phyloP scores from a whole-genome alignment of 1,140 invertebrate genomes.

The Drosophila subobscura region DNA sequence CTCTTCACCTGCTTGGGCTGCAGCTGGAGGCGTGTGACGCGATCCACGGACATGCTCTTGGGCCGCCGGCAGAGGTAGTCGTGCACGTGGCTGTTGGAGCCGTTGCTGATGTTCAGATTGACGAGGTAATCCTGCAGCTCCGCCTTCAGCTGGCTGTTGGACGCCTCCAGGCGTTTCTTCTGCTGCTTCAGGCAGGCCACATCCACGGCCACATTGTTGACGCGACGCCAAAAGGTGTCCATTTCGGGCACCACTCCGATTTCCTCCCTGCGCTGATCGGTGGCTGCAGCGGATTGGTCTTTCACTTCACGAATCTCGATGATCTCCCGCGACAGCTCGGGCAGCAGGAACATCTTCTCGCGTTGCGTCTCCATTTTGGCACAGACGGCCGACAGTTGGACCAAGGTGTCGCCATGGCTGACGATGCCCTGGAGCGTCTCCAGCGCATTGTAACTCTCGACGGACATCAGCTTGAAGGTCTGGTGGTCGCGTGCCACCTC shows the following conservation, averaged over 20 bases:
- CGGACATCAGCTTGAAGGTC: constrained; percentile 67
- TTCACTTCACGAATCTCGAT: constrained; percentile 59
- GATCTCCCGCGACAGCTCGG: constrained; percentile 57
- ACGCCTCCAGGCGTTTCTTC: constrained; percentile 61
- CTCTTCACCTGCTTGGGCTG: constrained; percentile 65
- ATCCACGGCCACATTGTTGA: constrained; percentile 77
- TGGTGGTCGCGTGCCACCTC: constrained; percentile 49
- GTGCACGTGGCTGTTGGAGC: constrained; percentile 71
- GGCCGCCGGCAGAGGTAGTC: constrained; percentile 72
- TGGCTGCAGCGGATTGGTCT: constrained; percentile 7
- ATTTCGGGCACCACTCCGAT: constrained; percentile 60
- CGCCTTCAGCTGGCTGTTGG: constrained; percentile 65
- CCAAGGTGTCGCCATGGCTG: constrained; percentile 85
- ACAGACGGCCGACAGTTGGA: constrained; percentile 85
- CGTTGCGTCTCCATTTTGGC: constrained; percentile 85
- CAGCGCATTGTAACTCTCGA: constrained; percentile 65
- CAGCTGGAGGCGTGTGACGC: constrained; percentile 57
- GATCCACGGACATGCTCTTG: constrained; percentile 81
- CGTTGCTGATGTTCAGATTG: constrained; percentile 73
- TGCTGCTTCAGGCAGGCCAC: constrained; percentile 73
- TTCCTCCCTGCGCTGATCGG: constrained; percentile 48
- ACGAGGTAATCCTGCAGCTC: constrained; percentile 75
- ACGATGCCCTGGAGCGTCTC: constrained; percentile 54
- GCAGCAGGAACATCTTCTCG: constrained; percentile 85
- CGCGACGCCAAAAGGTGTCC: constrained; percentile 81